A percentile compares a stretch with the other conserved stretches of the same genome.
phyloP scores from a whole-genome alignment of 2,888 invertebrate species.

The Dicycla oo region DNA sequence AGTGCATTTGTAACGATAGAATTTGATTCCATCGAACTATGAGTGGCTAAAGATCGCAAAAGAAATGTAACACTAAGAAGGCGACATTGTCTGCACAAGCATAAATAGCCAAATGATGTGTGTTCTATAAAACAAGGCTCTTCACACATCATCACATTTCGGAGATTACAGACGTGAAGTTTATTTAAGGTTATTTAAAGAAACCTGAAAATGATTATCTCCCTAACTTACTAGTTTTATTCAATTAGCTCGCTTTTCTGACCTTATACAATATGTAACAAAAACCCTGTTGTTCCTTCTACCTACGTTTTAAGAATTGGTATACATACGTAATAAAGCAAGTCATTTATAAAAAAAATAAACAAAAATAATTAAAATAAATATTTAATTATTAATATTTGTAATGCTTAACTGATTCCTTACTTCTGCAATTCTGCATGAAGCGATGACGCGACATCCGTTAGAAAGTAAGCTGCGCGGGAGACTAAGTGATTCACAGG shows the following conservation, averaged over 20 bases:
- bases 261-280: no score
- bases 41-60: not conserved
- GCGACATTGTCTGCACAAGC: not conserved
- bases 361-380: no score
- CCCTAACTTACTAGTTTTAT: not conserved
- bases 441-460: no score
- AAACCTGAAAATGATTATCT: not conserved
- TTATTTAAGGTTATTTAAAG: not conserved
- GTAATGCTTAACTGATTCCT: no score
- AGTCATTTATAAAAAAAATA: no score
- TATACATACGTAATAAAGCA: no score
- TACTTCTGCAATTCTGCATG: no score
- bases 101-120: not conserved
- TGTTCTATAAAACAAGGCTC: not conserved
- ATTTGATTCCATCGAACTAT: constrained; percentile 22
- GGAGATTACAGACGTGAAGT: accelerated
- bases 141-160: not conserved
- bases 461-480: no score
- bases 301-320: no score
- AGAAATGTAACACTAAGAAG: not conserved
- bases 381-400: no score
- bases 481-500: no score
- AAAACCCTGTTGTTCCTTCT: no score
- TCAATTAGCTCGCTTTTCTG: not conserved
- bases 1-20: constrained; percentile 62